Evolutionary conservation across 2,888 invertebrate species (phyloP).

Genomic region (Coelogynopora nodosa): DNA sequence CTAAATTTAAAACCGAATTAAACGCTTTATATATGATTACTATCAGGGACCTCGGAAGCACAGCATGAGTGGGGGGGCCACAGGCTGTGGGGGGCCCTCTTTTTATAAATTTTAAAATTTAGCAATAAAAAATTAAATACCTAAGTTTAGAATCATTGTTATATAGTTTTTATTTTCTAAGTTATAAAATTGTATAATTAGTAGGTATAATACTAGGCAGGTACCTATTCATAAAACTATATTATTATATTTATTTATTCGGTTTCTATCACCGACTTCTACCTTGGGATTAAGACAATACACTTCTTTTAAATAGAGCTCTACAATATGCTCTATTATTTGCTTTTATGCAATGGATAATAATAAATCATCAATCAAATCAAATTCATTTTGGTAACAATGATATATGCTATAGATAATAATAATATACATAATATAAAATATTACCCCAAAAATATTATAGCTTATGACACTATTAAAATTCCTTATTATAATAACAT

Average conservation of each 20-base stretch:
- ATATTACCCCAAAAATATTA: too few species aligned
- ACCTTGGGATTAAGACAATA: too few species aligned
- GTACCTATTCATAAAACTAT: constrained; percentile 19
- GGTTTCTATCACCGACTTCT: too few species aligned
- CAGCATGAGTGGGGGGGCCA: background rate
- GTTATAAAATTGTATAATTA: constrained; percentile 5
- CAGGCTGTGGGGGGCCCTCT: background rate
- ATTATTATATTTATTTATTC: constrained; percentile 20
- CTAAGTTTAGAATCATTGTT: background rate
- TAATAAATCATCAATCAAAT: constrained; percentile 23
- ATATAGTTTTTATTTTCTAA: background rate
- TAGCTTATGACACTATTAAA: too few species aligned
- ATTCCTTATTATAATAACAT: too few species aligned
- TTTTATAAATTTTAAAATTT: background rate
- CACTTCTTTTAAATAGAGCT: too few species aligned
- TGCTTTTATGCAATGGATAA: constrained; percentile 18
- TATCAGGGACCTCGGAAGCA: background rate
- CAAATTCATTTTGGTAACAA: background rate
- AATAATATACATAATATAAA: too few species aligned
- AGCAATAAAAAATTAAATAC: background rate
- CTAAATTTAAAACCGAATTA: too few species aligned
- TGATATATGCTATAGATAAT: background rate
- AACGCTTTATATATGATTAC: too few species aligned
- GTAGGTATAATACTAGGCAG: background rate
- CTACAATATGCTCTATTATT: background rate